Conservation (phyloP, 2,797 vertebrate species). For the Labroides dimidiatus region DNA sequence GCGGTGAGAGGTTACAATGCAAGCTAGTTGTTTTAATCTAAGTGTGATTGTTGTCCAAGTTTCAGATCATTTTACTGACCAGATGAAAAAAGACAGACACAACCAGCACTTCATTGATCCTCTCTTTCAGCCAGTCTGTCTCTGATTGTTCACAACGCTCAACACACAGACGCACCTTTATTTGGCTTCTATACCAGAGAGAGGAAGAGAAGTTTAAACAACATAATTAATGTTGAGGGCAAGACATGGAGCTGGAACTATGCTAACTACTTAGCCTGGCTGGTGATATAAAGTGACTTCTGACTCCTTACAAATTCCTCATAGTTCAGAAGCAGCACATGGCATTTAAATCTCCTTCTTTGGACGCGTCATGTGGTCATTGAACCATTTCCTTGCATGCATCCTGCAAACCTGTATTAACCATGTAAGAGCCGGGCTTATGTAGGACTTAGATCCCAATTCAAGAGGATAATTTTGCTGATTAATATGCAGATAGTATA, state of each 20-base stretch:
- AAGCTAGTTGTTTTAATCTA: not conserved
- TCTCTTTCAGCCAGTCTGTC: not conserved
- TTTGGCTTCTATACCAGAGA: slow-evolving; percentile 16
- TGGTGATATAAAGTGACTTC: not conserved
- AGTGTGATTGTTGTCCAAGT: not conserved
- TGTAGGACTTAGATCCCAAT: not conserved
- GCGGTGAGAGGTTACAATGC: not conserved
- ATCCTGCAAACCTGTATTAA: not conserved
- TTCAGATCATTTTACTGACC: slow-evolving; percentile 9
- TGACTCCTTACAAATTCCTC: not conserved
- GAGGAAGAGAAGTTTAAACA: not conserved
- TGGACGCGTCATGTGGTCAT: slow-evolving; percentile 1
- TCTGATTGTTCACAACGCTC: slow-evolving; percentile 1
- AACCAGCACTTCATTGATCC: slow-evolving; percentile 14
- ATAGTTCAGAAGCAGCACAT: not conserved
- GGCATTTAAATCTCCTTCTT: not conserved
- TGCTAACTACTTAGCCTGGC: not conserved
- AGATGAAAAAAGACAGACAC: not conserved
- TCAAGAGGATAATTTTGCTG: not conserved
- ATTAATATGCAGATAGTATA: not conserved
- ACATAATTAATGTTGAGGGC: not conserved
- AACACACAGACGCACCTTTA: not conserved
- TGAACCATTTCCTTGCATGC: not conserved
- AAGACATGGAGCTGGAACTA: not conserved
- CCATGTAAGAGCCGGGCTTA: not conserved